A percentile compares a stretch with the other conserved stretches of the same genome.
Conservation (phyloP, 2,113 vertebrate genomes). For the Pteropus alecto region DNA sequence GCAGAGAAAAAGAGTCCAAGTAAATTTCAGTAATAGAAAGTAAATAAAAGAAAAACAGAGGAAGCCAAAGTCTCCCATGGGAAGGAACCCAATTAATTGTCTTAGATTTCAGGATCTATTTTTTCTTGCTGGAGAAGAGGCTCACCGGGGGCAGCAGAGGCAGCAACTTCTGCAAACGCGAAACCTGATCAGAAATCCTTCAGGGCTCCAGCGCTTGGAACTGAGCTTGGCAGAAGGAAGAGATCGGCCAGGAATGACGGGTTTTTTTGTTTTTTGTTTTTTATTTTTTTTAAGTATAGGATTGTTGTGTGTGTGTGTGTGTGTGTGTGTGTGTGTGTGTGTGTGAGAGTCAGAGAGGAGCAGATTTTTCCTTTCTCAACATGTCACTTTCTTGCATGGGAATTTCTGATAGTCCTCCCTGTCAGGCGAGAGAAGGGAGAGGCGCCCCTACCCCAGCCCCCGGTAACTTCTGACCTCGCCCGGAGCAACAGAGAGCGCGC, state of each 20-base stretch:
- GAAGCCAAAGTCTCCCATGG: background rate
- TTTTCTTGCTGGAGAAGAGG: background rate
- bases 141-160: background rate
- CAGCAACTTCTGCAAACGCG: background rate
- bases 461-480: background rate
- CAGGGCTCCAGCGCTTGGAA: background rate
- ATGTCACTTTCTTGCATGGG: background rate
- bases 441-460: background rate
- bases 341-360: background rate
- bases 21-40: background rate
- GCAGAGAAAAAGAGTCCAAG: background rate
- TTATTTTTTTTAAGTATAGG: background rate
- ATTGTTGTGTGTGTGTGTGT: background rate
- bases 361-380: background rate
- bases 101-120: slow-evolving; percentile 15
- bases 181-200: background rate
- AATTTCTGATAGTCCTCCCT: background rate
- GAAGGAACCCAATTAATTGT: slow-evolving; percentile 15
- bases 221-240: background rate
- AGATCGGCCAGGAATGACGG: background rate
- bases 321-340: background rate
- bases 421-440: background rate
- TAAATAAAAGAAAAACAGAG: slow-evolving; percentile 37
- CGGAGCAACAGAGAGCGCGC: background rate
- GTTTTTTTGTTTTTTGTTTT: background rate